Base-by-base conservation (phyloP, 1,140 invertebrate genomes). In the Physella acuta region DNA sequence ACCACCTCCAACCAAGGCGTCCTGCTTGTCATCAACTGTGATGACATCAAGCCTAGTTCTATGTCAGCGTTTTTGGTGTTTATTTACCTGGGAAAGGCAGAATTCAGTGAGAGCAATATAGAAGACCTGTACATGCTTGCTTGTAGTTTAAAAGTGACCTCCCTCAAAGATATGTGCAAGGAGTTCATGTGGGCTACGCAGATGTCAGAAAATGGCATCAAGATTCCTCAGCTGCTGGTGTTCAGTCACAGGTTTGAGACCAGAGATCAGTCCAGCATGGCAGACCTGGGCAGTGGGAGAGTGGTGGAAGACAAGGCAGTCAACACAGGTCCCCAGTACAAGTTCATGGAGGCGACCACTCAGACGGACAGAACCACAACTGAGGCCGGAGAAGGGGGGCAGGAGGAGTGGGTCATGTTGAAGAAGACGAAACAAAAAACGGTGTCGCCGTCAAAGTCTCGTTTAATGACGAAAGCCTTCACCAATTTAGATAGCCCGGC, bases 101-200 rank as follows among this genome's bases (percentile, higher is more conserved):
- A 59, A n/a, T 51, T 73, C 37, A 52, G 36, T 20, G 55, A 65
- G 28, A 70, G 31, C 33, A 70, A 65, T 37, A 52, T 64, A 3
- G 56, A 55, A 1, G 71, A 73, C 36, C 30, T 73, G 33, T 64
- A 70, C 55, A 49, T 73, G 14, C 68, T 73, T 55, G 71, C 71
- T 1, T 58, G 62, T 24, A 70, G 71, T 55, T 37, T 73, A 33
- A 52, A 63, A 26, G 68, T 73, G 30, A 24, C 34, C 31, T 49
- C 62, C 16, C 62, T 73, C 34, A 66, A 73, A 49, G 51, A 73
- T 24, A 24, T 64, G 17, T 66, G 62, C 44, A 58, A 59, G 4
- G 63, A 73, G 31, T 53, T 66, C 34, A 53, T 73, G 63, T 44
- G 34, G 67, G 30, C 59, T 3, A 59, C 61, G 56, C 51, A 65